These are phyloP conservation scores for Sebastes hubbsi DNA, from an alignment of 2,797 vertebrate species.

Conservation along the genomic window DNA sequence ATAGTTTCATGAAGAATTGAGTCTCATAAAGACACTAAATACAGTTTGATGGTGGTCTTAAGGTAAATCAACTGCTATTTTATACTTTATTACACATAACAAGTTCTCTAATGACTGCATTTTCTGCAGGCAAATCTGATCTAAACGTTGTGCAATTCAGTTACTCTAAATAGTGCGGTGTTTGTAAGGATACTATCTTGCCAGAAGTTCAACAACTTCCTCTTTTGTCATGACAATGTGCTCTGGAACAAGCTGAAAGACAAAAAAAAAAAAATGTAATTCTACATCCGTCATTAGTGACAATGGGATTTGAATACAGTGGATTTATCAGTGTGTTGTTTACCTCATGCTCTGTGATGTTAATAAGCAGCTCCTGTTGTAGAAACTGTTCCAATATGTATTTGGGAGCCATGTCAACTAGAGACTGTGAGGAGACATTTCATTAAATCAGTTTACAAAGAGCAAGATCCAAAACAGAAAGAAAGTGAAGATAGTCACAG, in stretches of 20 bases:
- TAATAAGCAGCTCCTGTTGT: constrained; percentile 97
- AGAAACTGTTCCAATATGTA: constrained; percentile 98
- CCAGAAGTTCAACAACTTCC: constrained; percentile 93
- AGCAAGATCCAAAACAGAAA: background rate
- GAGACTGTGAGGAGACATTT: constrained; percentile 81
- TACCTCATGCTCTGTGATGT: constrained; percentile 98
- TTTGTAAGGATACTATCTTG: constrained; percentile 94
- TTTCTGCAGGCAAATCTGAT: background rate
- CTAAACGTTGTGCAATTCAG: background rate
- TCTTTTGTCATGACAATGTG: constrained; percentile 99
- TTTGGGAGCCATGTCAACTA: constrained; percentile 98
- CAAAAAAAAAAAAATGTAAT: background rate
- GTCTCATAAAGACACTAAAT: background rate
- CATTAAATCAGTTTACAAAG: background rate
- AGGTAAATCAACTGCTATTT: background rate
- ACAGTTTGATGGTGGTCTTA: background rate
- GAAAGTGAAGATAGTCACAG: background rate
- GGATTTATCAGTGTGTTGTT: constrained; percentile 4
- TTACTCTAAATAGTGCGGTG: background rate
- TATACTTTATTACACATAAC: background rate
- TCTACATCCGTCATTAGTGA: background rate
- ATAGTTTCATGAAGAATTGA: background rate
- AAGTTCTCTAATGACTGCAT: background rate
- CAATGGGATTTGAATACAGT: background rate
- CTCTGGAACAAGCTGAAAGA: constrained; percentile 92